phyloP scores from a whole-genome alignment of 2,797 vertebrate species.

The Danio kyathit region DNA sequence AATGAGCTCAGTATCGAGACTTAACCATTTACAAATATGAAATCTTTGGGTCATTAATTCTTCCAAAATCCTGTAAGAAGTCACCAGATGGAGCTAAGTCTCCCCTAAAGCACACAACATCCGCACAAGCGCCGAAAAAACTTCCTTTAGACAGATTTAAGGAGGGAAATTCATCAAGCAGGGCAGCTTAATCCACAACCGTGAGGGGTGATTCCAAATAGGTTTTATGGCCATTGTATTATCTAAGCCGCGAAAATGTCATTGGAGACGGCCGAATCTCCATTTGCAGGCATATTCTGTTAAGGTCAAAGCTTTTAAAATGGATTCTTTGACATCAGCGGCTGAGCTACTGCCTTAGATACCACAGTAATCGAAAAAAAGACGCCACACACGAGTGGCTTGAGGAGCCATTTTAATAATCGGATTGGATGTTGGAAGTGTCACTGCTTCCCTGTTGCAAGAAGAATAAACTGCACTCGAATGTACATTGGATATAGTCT shows the following conservation, averaged over 20 bases:
- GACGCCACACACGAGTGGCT: slow-evolving; percentile 45
- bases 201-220: slow-evolving; percentile 53
- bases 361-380: slow-evolving; percentile 42
- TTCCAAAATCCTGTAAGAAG: slow-evolving; percentile 19
- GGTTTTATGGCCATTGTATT: slow-evolving; percentile 53
- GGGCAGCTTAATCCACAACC: slow-evolving; percentile 54
- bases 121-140: neutral
- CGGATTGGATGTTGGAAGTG: slow-evolving; percentile 56
- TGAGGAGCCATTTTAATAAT: slow-evolving; percentile 61
- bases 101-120: slow-evolving; percentile 31
- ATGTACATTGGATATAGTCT: slow-evolving; percentile 68
- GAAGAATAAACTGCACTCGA: slow-evolving; percentile 67
- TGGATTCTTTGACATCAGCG: slow-evolving; percentile 48
- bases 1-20: no score
- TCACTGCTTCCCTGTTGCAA: slow-evolving; percentile 56
- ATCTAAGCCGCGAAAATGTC: slow-evolving; percentile 58
- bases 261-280: slow-evolving; percentile 47
- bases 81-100: slow-evolving; percentile 33
- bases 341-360: slow-evolving; percentile 44
- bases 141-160: slow-evolving; percentile 30
- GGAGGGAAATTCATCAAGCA: slow-evolving; percentile 44
- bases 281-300: slow-evolving; percentile 51
- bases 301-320: slow-evolving; percentile 59
- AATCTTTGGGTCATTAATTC: slow-evolving; percentile 26
- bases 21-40: neutral